Base-by-base conservation (phyloP, 2,113 vertebrate genomes). In the Ceyx cyanopectus region DNA sequence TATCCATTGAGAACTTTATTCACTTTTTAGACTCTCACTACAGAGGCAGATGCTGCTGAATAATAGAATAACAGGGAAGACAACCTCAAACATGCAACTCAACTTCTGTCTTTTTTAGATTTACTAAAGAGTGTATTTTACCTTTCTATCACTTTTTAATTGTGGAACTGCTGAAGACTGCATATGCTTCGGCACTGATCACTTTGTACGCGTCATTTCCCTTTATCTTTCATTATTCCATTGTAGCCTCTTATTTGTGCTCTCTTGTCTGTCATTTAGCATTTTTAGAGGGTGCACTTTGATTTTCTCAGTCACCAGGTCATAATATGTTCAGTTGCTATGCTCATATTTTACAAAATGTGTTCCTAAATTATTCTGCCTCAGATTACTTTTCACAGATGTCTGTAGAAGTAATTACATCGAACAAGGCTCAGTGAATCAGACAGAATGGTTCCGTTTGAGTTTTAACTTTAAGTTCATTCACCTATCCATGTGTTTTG, bases 401-500 rank as follows among this genome's bases (percentile, higher is more conserved):
- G 19, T 67, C 24, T 30, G 3, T 61, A 70, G 32, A 93, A 80
- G 37, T 65, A 73, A 85, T 78, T 83, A 41, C 29, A 26, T 22
- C 63, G 37, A 88, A 50, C 37, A 24, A 66, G 4, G 7, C 12
- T 85, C 77, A 72, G 8, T 61, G 84, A 34, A 68, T 75, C 9
- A 65, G 21, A 48, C 3, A 26, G 30, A 40, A 13, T 81, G 8
- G 4, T 54, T 86, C 37, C 23, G 6, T 79, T 81, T 68, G 10
- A 68, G 5, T 54, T 91, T 65, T 79, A 51, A 4, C 4, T 27
- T 32, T 90, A 67, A 57, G 4, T 63, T 85, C 5, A 51, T 43
- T 14, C 32, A 58, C n/a, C 14, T 65, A 13, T 16, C 14, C 32
- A 24, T 0, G 0, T 16, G 1, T 3, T 91, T 73, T 84, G 21